Conservation (phyloP, 2,113 vertebrate species). For the Haemorhous mexicanus region DNA sequence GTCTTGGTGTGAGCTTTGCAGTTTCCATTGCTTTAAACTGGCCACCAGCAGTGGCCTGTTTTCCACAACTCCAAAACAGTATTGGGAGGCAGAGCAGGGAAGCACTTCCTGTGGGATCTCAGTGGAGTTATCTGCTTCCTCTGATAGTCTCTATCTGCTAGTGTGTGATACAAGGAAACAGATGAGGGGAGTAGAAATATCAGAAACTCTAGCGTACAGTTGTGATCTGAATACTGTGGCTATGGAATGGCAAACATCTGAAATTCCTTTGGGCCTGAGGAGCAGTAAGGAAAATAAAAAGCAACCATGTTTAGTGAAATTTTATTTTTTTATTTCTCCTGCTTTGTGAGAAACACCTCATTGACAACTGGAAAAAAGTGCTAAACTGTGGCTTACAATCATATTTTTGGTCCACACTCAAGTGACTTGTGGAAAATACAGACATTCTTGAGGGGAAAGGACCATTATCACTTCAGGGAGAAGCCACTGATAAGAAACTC, state of each 20-base stretch:
- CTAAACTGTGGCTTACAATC: not conserved
- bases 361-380: not conserved
- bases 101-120: not conserved
- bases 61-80: not conserved
- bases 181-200: not conserved
- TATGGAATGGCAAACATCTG: not conserved
- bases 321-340: not conserved
- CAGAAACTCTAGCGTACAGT: accelerated
- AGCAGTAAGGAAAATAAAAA: not conserved
- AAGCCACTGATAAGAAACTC: not conserved
- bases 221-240: not conserved
- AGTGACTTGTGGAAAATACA: not conserved
- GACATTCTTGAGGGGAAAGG: not conserved
- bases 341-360: not conserved
- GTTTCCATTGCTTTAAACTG: not conserved
- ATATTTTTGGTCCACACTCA: not conserved
- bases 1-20: not conserved
- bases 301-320: not conserved
- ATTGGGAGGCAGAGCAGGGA: not conserved
- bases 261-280: not conserved
- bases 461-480: not conserved
- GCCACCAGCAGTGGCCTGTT: not conserved
- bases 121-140: not conserved
- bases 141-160: not conserved
- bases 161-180: no score